Evolutionary conservation across 2,113 vertebrate genomes (phyloP), one percentile per base, ranked within the genome.

Genomic region (Actenoides hombroni): DNA sequence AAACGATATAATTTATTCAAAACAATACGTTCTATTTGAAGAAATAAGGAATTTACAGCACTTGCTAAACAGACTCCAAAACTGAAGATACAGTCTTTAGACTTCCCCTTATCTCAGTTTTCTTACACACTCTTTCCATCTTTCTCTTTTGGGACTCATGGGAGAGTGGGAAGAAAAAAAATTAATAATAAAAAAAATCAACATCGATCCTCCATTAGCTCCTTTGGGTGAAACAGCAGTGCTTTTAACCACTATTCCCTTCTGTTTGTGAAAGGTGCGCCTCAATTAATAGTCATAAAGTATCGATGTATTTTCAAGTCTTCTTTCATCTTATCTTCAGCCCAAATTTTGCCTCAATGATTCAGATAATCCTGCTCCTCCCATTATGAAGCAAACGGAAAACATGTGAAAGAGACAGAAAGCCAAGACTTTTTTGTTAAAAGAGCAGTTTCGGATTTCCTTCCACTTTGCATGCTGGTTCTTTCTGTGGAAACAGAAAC

Each of bases 401-500:
- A 93, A 87, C 81, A 93, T 4, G 25, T 56, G 79, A 68, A 73
- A 44, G 74, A 82, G 59, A 69, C 68, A 95, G 86, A 91, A 80
- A 93, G 74, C 21, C 57, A 85, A 25, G 16, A 59, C 20, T 86
- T 91, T 87, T 85, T 70, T 76, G 71, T 64, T 68, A 61, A 70
- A 85, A 76, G 33, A 48, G 69, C 21, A 10, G 54, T 77, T 88
- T 96, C 33, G 2, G 31, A 83, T 94, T 94, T 91, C 91, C 94
- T 95, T 85, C 95, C 89, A 46, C 94, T 92, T 82, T 24, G 57
- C 88, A 91, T 68, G 95, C 60, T 86, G 96, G 31, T 92, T 94
- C 88, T 92, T 87, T 96, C 98, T 98, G 96, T 53, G 61, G 86
- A 94, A 94, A 93, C 5, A 97, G 91, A 95, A 78, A 92, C 35